phyloP scores from a whole-genome alignment of 2,888 invertebrate genomes.

The Coelinius sp. region DNA sequence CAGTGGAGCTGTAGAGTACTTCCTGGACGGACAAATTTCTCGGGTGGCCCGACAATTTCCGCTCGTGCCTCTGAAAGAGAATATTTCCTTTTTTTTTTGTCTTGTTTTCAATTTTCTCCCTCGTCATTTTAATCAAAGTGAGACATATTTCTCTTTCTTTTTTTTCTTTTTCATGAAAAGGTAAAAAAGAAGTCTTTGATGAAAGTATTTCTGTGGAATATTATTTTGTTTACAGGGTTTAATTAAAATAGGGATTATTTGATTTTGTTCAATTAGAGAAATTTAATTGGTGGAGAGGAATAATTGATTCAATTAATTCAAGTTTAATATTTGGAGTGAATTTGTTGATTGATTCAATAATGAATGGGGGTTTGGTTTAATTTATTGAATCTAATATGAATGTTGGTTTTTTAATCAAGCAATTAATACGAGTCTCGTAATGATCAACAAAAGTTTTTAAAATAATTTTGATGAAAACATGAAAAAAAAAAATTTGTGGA shows the following conservation, averaged over 20 bases:
- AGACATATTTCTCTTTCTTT: neutral
- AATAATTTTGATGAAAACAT: too few relatives aligned
- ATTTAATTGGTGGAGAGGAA: neutral
- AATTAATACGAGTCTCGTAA: too few relatives aligned
- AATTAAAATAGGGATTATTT: neutral
- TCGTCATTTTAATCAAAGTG: neutral
- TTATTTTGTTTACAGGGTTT: neutral
- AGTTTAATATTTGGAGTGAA: too few relatives aligned
- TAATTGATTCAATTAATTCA: too few relatives aligned
- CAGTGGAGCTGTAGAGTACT: constrained; percentile 87
- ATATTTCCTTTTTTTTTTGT: constrained; percentile 2
- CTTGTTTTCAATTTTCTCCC: neutral
- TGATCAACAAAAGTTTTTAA: too few relatives aligned
- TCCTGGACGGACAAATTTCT: constrained; percentile 90
- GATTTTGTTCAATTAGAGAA: neutral
- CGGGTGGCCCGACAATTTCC: constrained; percentile 87
- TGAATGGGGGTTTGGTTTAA: neutral
- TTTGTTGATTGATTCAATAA: neutral
- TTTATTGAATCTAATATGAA: neutral
- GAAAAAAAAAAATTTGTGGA: too few relatives aligned
- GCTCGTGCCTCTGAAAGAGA: constrained; percentile 83
- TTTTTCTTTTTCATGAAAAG: neutral
- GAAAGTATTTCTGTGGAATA: neutral
- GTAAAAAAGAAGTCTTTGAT: neutral
- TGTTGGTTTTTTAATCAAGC: too few relatives aligned